phyloP scores from a whole-genome alignment of 2,113 vertebrate species.

The Syrrhaptes paradoxus region DNA sequence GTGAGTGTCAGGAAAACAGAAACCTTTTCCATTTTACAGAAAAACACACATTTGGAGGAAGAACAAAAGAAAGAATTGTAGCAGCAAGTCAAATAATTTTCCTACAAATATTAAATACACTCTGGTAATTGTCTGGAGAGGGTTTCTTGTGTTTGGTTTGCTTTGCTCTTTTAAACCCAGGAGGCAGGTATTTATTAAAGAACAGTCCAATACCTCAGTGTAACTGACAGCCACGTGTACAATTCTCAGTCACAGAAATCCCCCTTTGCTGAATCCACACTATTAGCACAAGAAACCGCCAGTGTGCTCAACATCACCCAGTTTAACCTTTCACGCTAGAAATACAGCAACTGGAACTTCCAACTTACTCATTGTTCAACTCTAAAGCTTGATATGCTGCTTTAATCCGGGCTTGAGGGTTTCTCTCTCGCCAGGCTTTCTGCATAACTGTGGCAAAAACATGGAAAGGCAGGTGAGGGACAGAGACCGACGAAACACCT shows the following conservation, averaged over 20 bases:
- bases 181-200: neutral
- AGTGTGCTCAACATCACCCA: neutral
- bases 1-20: neutral
- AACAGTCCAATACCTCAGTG: neutral
- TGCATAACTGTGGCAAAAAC: slow-evolving; percentile 89
- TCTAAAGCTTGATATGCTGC: slow-evolving; percentile 96
- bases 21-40: neutral
- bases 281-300: neutral
- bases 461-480: slow-evolving; percentile 28
- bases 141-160: neutral
- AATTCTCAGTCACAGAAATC: neutral
- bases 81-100: neutral
- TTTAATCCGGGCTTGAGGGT: slow-evolving; percentile 94
- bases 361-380: slow-evolving; percentile 94
- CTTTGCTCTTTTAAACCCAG: neutral
- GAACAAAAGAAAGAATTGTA: neutral
- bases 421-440: slow-evolving; percentile 97
- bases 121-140: neutral
- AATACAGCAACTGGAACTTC: neutral
- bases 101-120: neutral
- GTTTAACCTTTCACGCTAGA: neutral
- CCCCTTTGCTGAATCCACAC: neutral
- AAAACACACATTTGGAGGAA: neutral
- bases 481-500: neutral
- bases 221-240: neutral